phyloP scores from a whole-genome alignment of 2,797 vertebrate genomes.

The Rallus crepitans region DNA sequence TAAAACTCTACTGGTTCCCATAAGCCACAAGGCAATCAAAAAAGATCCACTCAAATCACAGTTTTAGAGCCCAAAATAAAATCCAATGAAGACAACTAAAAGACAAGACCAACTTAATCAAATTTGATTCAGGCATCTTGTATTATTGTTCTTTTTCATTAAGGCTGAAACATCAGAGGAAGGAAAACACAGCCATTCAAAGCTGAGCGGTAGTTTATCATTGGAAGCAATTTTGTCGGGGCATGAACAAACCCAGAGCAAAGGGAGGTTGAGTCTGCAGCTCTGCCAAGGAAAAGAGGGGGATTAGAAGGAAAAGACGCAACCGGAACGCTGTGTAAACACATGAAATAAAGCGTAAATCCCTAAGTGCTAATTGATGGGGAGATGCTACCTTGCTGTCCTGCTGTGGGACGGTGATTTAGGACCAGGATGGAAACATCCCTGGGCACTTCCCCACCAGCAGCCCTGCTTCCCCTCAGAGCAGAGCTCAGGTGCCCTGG shows the following conservation, averaged over 20 bases:
- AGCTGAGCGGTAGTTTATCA: not conserved
- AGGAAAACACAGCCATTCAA: not conserved
- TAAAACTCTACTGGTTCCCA: not conserved
- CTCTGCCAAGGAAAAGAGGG: not conserved
- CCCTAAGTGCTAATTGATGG: accelerated
- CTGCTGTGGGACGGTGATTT: accelerated
- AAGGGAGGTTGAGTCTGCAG: not conserved
- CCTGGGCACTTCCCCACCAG: too few species aligned
- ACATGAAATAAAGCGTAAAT: not conserved
- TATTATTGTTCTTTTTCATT: not conserved
- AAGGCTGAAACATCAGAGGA: not conserved
- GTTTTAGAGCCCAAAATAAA: not conserved
- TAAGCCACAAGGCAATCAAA: not conserved
- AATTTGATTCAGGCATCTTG: not conserved
- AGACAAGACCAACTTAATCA: not conserved
- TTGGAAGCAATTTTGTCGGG: not conserved
- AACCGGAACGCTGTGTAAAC: not conserved
- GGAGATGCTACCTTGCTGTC: too few species aligned
- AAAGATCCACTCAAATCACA: not conserved
- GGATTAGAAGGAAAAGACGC: not conserved
- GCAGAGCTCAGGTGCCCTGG: accelerated
- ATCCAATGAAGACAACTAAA: not conserved
- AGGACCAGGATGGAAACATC: accelerated
- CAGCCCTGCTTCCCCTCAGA: not conserved
- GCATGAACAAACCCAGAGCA: not conserved